phyloP scores from a whole-genome alignment of 2,797 vertebrate species.

The Lacerta viridis region DNA sequence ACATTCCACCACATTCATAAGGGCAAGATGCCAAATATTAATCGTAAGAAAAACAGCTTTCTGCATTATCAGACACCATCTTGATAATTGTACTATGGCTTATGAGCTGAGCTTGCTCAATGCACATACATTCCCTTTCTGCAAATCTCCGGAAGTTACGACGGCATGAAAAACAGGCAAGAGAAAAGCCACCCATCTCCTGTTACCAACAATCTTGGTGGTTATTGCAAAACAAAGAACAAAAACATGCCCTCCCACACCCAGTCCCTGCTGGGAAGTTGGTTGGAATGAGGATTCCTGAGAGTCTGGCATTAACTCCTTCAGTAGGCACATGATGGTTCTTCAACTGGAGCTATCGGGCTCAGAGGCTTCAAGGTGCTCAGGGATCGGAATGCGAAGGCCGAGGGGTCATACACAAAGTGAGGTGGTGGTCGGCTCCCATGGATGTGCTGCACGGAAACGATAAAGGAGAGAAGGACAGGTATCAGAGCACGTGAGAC shows the following conservation, averaged over 20 bases:
- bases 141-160: not conserved
- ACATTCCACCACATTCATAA: not conserved
- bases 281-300: conserved; percentile 69
- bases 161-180: conserved; percentile 40
- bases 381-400: conserved; percentile 91
- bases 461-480: conserved; percentile 37
- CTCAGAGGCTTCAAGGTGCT: conserved; percentile 90
- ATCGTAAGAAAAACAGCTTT: conserved; percentile 22
- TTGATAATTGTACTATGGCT: conserved; percentile 4
- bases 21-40: conserved; percentile 27
- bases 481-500: conserved; percentile 32
- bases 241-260: conserved; percentile 41
- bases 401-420: conserved; percentile 90
- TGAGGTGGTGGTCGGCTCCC: conserved; percentile 83
- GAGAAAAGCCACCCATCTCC: conserved; percentile 33
- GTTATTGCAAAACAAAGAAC: conserved; percentile 5
- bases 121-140: conserved; percentile 40
- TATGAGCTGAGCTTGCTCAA: conserved; percentile 25
- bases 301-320: conserved; percentile 71
- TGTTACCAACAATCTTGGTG: conserved; percentile 38
- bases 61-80: not conserved
- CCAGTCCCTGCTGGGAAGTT: conserved; percentile 54
- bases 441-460: conserved; percentile 82
- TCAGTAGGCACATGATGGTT: conserved; percentile 86
- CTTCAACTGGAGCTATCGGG: conserved; percentile 87